Percentiles rank a stretch among this genome's conserved stretches.
Conservation (phyloP, 2,888 invertebrate species). For the Spisula subtruncata region DNA sequence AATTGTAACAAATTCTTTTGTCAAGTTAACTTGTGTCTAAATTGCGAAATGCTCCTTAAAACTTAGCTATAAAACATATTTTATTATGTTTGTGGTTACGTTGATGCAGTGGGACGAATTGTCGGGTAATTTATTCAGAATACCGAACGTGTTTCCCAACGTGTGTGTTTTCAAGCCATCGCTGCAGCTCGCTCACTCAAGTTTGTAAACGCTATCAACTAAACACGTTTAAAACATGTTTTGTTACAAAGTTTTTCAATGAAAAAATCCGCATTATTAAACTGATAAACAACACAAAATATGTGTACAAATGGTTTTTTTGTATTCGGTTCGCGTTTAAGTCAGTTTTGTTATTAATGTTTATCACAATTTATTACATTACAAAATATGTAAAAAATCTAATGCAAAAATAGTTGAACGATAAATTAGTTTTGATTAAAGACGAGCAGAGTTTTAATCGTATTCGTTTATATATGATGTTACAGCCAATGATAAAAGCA, state of each 20-base stretch:
- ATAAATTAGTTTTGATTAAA: constrained; percentile 1
- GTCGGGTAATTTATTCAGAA: constrained; percentile 11
- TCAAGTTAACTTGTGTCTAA: not conserved
- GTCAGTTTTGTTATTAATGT: constrained; percentile 1
- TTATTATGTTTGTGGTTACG: not conserved
- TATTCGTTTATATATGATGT: not conserved
- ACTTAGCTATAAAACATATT: not conserved
- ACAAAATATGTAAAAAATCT: not conserved
- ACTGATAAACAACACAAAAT: constrained; percentile 12
- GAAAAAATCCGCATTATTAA: constrained; percentile 6
- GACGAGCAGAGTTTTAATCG: not conserved
- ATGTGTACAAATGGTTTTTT: not conserved
- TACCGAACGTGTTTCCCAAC: not conserved
- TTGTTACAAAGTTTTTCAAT: not conserved
- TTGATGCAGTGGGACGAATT: not conserved
- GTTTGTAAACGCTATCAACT: not conserved
- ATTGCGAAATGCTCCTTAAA: not conserved
- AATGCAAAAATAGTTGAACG: not conserved
- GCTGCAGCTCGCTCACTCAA: not conserved
- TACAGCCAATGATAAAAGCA: not conserved
- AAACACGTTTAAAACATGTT: not conserved
- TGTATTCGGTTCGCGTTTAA: not conserved
- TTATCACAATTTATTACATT: not conserved
- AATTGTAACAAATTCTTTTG: constrained; percentile 20
- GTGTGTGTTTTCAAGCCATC: constrained; percentile 17